Conservation (phyloP, 2,113 vertebrate genomes). For the Turnix velox region DNA sequence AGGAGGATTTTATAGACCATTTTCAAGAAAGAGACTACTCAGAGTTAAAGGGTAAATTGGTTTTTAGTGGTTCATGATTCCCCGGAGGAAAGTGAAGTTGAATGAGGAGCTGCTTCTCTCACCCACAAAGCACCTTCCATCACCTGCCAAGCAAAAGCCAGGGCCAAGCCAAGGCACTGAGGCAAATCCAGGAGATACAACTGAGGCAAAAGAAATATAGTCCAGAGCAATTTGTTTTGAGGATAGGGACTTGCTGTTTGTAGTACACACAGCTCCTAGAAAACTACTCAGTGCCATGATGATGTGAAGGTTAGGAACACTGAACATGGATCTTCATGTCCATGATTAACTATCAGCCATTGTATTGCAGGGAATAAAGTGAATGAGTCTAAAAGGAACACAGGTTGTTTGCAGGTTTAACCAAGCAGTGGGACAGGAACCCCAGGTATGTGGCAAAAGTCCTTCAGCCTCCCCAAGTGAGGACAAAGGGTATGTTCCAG, state of each 20-base stretch:
- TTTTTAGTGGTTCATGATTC: neutral
- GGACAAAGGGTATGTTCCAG: neutral
- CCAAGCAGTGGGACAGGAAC: neutral
- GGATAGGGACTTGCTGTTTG: neutral
- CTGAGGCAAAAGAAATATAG: neutral
- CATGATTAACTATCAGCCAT: neutral
- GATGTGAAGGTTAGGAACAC: neutral
- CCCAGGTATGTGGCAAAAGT: neutral
- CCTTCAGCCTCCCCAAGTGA: neutral
- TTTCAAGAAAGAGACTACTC: neutral
- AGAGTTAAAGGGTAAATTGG: neutral
- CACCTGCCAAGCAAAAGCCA: neutral
- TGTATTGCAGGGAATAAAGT: fast-evolving
- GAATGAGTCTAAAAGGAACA: neutral
- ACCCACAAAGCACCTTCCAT: neutral
- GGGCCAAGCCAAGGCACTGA: neutral
- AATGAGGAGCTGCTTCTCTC: neutral
- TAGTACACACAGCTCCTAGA: neutral
- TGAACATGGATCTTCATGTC: neutral
- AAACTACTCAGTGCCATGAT: neutral
- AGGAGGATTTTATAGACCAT: neutral
- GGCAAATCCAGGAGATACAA: neutral
- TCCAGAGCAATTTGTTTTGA: neutral
- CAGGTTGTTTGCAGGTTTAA: neutral
- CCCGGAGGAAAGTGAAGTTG: neutral